Evolutionary conservation across 2,797 vertebrate genomes (phyloP).

Genomic region (Anas bernieri): DNA sequence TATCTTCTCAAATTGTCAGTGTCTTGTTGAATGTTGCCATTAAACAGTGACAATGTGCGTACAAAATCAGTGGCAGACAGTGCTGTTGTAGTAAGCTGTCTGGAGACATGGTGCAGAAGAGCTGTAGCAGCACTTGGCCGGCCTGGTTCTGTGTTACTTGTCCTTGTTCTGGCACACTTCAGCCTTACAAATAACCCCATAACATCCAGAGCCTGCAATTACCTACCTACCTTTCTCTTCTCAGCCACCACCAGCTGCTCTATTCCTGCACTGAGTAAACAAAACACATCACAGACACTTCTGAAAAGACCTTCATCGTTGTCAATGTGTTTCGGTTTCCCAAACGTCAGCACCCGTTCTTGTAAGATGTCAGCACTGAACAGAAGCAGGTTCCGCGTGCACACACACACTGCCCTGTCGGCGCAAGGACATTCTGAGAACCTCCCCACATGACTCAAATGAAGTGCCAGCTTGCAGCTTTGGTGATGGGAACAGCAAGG

Average conservation of each 20-base stretch:
- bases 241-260: not conserved
- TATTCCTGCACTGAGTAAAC: not conserved
- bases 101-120: not conserved
- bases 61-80: not conserved
- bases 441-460: not conserved
- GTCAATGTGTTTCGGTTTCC: not conserved
- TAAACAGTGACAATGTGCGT: slow-evolving; percentile 11
- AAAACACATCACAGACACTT: not conserved
- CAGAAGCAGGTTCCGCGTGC: not conserved
- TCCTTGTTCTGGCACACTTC: not conserved
- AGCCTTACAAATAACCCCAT: not conserved
- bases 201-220: not conserved
- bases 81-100: not conserved
- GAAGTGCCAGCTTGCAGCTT: not conserved
- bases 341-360: not conserved
- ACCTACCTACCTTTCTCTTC: not conserved
- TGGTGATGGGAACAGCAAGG: not conserved
- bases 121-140: not conserved
- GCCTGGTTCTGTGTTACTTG: no score
- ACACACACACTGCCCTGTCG: not conserved
- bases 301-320: not conserved
- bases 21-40: not conserved
- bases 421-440: not conserved
- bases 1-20: slow-evolving; percentile 4
- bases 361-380: not conserved